phyloP scores from a whole-genome alignment of 2,113 vertebrate species.

The Bostrychus sinensis region DNA sequence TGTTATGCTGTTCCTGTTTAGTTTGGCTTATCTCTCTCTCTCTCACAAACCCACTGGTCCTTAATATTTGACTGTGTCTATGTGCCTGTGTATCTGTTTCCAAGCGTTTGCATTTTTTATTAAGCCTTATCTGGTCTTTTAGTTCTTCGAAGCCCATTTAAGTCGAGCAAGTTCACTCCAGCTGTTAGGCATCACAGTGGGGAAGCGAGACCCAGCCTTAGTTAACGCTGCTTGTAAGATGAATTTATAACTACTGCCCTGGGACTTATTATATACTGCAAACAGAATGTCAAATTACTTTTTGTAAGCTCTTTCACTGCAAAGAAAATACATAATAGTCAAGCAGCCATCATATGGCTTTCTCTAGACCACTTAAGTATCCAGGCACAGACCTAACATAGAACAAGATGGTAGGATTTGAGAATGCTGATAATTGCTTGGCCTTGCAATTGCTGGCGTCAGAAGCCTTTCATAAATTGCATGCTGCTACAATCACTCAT shows the following conservation, averaged over 20 bases:
- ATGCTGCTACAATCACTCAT: slow-evolving; percentile 2
- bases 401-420: too few relatives aligned
- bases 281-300: background rate
- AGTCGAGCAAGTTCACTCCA: slow-evolving; percentile 4
- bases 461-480: slow-evolving; percentile 27
- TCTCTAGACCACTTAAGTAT: too few relatives aligned
- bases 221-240: slow-evolving; percentile 11
- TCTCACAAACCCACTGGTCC: slow-evolving; percentile 1
- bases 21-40: slow-evolving; percentile 13
- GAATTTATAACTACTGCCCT: background rate
- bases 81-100: background rate
- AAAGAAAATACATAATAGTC: background rate
- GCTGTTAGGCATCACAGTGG: slow-evolving; percentile 22
- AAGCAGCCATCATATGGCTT: too few relatives aligned
- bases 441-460: slow-evolving; percentile 7
- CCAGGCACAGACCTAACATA: too few relatives aligned
- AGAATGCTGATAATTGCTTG: slow-evolving; percentile 36
- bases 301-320: background rate
- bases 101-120: slow-evolving; percentile 2
- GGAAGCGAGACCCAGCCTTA: slow-evolving; percentile 9
- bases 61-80: background rate
- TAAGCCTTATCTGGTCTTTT: background rate
- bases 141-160: slow-evolving; percentile 9
- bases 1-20: slow-evolving; percentile 24
- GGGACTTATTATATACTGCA: background rate